phyloP scores from a whole-genome alignment of 2,113 vertebrate species.

The Paracanthobrama guichenoti region DNA sequence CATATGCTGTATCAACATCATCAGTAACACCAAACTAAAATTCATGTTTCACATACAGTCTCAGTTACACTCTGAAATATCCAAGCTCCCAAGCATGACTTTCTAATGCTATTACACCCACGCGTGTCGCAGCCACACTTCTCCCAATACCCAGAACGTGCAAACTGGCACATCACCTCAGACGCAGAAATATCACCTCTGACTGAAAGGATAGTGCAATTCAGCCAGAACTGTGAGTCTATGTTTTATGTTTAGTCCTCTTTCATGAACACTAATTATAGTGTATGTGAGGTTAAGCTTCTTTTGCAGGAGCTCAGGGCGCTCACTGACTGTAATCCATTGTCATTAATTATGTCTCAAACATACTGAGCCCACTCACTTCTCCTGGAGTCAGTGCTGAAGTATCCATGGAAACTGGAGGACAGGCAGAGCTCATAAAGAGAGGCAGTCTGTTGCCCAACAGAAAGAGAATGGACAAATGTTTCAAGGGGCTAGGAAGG shows the following conservation, averaged over 20 bases:
- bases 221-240: slow-evolving; percentile 26
- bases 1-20: neutral
- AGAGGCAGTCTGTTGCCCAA: slow-evolving; percentile 55
- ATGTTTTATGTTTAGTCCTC: slow-evolving; percentile 37
- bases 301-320: slow-evolving; percentile 62
- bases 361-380: slow-evolving; percentile 71
- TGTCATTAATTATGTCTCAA: slow-evolving; percentile 77
- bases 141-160: slow-evolving; percentile 4
- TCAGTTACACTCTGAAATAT: slow-evolving; percentile 18
- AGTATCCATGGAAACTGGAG: slow-evolving; percentile 77
- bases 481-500: slow-evolving; percentile 31
- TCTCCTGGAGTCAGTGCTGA: slow-evolving; percentile 62
- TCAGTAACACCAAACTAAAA: neutral
- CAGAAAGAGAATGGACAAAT: slow-evolving; percentile 48
- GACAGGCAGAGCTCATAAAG: slow-evolving; percentile 62
- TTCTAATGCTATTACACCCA: slow-evolving; percentile 28
- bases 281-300: slow-evolving; percentile 68
- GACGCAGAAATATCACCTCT: slow-evolving; percentile 12
- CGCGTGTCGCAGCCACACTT: slow-evolving; percentile 23
- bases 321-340: slow-evolving; percentile 72
- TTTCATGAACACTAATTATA: slow-evolving; percentile 65
- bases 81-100: slow-evolving; percentile 14
- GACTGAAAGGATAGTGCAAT: slow-evolving; percentile 11
- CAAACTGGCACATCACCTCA: slow-evolving; percentile 29
- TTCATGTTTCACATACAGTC: slow-evolving; percentile 50